Evolutionary conservation across 2,888 invertebrate genomes (phyloP).

Genomic region (Epistrophe eligans): DNA sequence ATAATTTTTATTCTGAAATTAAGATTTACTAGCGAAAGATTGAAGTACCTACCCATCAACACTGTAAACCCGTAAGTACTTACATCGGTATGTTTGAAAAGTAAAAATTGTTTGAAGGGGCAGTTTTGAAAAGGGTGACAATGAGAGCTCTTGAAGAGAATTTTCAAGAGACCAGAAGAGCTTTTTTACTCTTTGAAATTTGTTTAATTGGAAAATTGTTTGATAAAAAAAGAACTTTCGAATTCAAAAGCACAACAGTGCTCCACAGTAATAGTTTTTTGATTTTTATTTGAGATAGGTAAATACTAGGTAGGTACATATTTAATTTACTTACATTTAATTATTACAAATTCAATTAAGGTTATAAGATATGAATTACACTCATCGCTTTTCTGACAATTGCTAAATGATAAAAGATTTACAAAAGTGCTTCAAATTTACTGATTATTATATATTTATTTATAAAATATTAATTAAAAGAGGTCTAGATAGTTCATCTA

Average conservation of each 20-base stretch:
- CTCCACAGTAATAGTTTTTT: not conserved
- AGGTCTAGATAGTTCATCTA: no score
- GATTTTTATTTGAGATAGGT: no score
- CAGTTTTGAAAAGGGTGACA: slow-evolving; percentile 14
- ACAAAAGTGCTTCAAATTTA: no score
- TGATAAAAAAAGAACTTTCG: not conserved
- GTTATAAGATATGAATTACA: no score
- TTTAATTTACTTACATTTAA: no score
- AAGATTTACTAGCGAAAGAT: not conserved
- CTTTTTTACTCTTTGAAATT: slow-evolving; percentile 25
- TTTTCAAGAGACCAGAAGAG: not conserved
- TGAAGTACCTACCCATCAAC: not conserved
- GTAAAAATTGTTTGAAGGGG: not conserved
- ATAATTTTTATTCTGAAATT: not conserved
- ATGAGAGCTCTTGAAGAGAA: slow-evolving; percentile 17
- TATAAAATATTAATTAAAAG: no score
- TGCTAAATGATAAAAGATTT: no score
- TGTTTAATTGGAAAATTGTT: slow-evolving; percentile 16
- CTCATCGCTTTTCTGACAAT: no score
- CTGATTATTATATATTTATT: no score
- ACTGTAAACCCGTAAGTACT: not conserved
- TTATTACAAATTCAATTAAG: no score
- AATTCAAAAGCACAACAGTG: not conserved
- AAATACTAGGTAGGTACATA: no score
- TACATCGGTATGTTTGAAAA: not conserved